phyloP scores from a whole-genome alignment of 2,888 invertebrate species.

The Nyleta sp. region DNA sequence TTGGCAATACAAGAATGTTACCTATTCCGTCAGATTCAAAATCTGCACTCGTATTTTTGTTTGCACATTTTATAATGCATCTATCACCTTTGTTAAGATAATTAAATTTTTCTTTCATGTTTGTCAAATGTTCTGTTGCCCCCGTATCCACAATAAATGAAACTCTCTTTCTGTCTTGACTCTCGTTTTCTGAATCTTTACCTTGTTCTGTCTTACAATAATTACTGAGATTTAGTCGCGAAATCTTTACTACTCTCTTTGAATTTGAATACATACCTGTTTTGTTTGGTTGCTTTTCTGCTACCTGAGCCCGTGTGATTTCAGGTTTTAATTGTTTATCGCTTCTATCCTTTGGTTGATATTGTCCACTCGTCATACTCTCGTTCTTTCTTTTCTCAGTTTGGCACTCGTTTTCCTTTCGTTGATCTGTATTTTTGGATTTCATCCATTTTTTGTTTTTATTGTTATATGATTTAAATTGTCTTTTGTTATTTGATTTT shows the following conservation, averaged over 20 bases:
- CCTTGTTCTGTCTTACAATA: background rate
- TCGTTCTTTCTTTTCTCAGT: background rate
- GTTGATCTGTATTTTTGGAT: conserved; percentile 13
- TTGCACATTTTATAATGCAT: conserved; percentile 49
- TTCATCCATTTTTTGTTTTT: conserved; percentile 7
- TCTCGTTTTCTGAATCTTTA: background rate
- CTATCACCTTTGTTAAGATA: conserved; percentile 8
- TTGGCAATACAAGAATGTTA: background rate
- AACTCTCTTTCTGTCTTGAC: background rate
- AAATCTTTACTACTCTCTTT: background rate
- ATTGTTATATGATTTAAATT: conserved; percentile 13
- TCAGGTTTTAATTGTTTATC: background rate
- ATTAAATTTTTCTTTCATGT: conserved; percentile 33
- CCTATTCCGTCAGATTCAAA: conserved; percentile 28
- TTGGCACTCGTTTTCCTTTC: conserved; percentile 36
- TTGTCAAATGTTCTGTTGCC: conserved; percentile 49
- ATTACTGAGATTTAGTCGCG: background rate
- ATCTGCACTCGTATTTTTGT: conserved; percentile 39
- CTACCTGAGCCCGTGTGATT: background rate
- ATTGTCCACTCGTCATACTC: background rate
- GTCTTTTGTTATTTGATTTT: conserved; percentile 12
- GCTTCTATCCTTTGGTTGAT: background rate
- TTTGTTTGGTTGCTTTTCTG: background rate
- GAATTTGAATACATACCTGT: background rate
- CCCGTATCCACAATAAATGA: conserved; percentile 42